Percentiles rank a stretch among this genome's conserved stretches.
Evolutionary conservation across 2,888 invertebrate genomes (phyloP).

Genomic region (Dryococelus australis): DNA sequence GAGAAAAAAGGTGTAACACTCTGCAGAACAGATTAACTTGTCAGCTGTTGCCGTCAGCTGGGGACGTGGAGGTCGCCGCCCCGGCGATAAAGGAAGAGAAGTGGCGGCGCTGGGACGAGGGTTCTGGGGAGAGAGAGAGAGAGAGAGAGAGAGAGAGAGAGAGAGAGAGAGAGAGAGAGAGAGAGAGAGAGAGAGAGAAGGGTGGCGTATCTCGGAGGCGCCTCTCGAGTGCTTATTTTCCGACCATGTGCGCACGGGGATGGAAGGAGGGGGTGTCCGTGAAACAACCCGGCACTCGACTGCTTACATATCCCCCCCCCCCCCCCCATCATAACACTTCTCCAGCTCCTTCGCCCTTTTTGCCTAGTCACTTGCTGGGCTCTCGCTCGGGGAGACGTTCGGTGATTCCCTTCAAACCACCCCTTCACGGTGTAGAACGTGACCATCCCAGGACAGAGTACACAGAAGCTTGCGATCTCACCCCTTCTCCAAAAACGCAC

Average conservation of each 20-base stretch:
- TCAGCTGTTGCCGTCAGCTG: constrained; percentile 10
- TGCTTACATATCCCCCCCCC: background rate
- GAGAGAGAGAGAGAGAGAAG: background rate
- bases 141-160: too few species aligned
- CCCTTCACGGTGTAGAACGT: background rate
- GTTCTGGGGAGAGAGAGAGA: too few species aligned
- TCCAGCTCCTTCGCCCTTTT: background rate
- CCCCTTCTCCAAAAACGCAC: too few species aligned
- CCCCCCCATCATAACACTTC: background rate
- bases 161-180: too few species aligned
- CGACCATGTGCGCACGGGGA: background rate
- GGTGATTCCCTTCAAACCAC: background rate
- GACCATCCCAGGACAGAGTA: too few species aligned
- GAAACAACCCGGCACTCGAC: background rate
- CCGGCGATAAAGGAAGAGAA: background rate
- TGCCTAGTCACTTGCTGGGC: background rate
- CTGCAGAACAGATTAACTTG: constrained; percentile 11
- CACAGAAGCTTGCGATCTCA: too few species aligned
- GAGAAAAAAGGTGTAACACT: constrained; percentile 16
- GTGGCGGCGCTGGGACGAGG: background rate
- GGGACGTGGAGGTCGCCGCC: background rate
- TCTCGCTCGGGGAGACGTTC: background rate
- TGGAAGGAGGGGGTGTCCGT: background rate
- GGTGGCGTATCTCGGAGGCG: background rate
- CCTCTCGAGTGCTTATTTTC: constrained; percentile 9